Evolutionary conservation across 1,140 invertebrate genomes (phyloP), one percentile per base, ranked within the genome.

Genomic region (Tetragonula clypearis): DNA sequence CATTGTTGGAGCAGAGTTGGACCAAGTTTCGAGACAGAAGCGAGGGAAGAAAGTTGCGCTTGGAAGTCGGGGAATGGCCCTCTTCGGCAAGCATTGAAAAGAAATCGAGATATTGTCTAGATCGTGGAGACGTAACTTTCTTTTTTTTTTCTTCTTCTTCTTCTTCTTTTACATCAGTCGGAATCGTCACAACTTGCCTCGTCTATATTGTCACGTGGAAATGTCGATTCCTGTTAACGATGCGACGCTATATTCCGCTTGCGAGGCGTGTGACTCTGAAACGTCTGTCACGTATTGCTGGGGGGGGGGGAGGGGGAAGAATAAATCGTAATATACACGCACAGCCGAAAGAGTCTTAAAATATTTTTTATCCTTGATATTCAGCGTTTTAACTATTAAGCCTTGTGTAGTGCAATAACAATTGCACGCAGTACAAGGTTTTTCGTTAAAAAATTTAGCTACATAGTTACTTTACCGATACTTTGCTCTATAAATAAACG

Each of bases 11-110:
- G 26, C 65, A 80, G 81, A 87, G 87, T 88, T 82, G 60, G 60
- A 65, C 83, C 86, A 79, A 85, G 86, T 88, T 87, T 74, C 11
- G 49, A 68, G 65, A 79, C 65, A 79, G 74, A 55, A 69, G 55
- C 56, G 78, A 77, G 78, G 71, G 86, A 74, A 74, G 17, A 71
- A 87, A 87, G 73, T 87, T 79, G 56, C 60, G 56, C 56, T 74
- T 55, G 26, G 66, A 82, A 69, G 86, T 60, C 77, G 78, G 66
- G 58, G 68, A 49, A 49, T 23, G 74, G n/a, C 62, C 69, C 69
- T 41, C 53, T 30, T 41, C 26, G 1, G 21, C 17, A 30, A 41
- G 56, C 8, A 84, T 58, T 56, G 26, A 26, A n/a, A 58, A 49
- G 41, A 68, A 77, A 81, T 71, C 76, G 68, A n/a, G 53, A 79